Percentiles rank a stretch among this genome's conserved stretches.
Conservation (phyloP, 2,113 vertebrate genomes). For the Tapirus terrestris region DNA sequence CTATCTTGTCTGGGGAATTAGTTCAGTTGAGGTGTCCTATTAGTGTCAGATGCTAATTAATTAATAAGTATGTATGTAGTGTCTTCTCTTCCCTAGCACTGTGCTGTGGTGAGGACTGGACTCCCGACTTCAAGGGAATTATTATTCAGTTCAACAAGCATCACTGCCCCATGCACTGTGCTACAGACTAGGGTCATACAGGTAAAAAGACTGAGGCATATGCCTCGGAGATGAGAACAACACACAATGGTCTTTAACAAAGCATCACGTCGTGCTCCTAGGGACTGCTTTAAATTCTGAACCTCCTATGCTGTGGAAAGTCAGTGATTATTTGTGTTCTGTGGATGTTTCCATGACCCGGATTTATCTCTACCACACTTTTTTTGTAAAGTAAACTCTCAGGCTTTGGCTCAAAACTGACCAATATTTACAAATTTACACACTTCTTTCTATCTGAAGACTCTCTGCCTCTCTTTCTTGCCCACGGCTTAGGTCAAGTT, state of each 20-base stretch:
- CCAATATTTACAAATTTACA: neutral
- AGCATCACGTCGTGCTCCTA: neutral
- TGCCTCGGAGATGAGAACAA: neutral
- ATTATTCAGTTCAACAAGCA: neutral
- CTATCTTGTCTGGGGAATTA: neutral
- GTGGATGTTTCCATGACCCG: neutral
- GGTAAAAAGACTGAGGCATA: neutral
- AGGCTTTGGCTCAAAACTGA: neutral
- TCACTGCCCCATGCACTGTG: neutral
- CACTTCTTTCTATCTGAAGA: neutral
- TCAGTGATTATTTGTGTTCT: neutral
- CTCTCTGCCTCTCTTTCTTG: neutral
- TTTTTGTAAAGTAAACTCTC: constrained; percentile 1
- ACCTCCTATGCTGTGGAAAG: neutral
- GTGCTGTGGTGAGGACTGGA: neutral
- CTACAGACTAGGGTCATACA: neutral
- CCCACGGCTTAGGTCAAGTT: neutral
- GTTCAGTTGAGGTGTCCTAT: neutral
- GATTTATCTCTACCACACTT: neutral
- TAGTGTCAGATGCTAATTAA: neutral
- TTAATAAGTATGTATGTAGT: neutral
- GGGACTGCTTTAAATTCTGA: neutral
- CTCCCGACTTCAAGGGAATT: neutral
- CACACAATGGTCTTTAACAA: neutral
- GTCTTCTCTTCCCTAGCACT: constrained; percentile 1